phyloP scores from a whole-genome alignment of 1,140 invertebrate genomes.

The Atopsyche davidsoni region DNA sequence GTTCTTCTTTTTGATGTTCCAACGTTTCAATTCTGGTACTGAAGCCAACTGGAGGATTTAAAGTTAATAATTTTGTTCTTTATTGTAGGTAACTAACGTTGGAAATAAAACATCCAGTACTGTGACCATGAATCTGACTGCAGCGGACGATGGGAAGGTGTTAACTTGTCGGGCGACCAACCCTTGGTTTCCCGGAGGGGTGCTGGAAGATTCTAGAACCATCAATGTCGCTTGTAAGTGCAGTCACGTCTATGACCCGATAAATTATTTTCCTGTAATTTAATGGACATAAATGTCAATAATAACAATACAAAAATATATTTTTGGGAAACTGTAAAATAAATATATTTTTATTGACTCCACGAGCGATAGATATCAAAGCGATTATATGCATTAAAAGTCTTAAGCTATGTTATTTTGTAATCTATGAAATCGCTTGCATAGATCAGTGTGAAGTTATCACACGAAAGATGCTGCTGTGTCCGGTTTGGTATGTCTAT shows the following conservation, averaged over 20 bases:
- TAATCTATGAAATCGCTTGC: neutral
- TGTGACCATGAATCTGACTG: constrained; percentile 62
- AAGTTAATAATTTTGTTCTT: no score
- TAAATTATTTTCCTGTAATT: neutral
- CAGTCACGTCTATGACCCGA: neutral
- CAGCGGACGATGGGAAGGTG: constrained; percentile 71
- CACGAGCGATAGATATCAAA: neutral
- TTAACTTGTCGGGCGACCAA: constrained; percentile 85
- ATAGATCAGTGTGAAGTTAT: no score
- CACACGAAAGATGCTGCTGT: no score
- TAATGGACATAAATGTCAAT: neutral
- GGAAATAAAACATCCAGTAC: constrained; percentile 57
- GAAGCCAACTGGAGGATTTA: no score
- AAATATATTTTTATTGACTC: neutral
- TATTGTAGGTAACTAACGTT: constrained; percentile 20
- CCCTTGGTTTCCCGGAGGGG: constrained; percentile 75
- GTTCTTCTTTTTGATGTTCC: no score
- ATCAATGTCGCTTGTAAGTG: constrained; percentile 82
- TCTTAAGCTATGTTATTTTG: neutral
- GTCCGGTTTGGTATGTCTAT: no score
- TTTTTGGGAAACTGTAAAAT: neutral
- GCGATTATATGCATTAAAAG: neutral
- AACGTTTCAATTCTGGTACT: no score
- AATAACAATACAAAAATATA: neutral
- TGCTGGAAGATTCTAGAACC: constrained; percentile 68